Base-by-base conservation (phyloP, 2,113 vertebrate species). In the Dicentrarchus labrax region DNA sequence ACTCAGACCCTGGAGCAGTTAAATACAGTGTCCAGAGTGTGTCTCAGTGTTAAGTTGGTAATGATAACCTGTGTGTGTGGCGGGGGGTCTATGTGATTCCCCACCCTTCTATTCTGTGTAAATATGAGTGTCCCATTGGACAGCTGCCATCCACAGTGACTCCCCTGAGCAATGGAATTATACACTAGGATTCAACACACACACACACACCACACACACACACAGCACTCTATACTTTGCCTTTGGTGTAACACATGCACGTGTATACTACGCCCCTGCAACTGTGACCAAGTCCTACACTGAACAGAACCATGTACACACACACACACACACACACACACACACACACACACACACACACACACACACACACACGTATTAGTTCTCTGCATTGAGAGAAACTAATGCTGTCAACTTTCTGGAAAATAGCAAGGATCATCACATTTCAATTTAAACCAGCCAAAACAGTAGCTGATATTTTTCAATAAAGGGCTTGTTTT, bases 131-230 rank as follows among this genome's bases (percentile, higher is more conserved):
- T 77, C 47, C 24, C 59, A 5, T 50, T 72, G 79, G 84, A 83
- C 50, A 56, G 53, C 67, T 75, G 79, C 56, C 72, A 64, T 82
- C 72, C 56, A 16, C 19, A 16, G 47, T 45, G 39, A 75, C 50
- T 62, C 43, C 41, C 41, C 47, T 39, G 16, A 72, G 76, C 78
- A 79, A 76, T 79, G 43, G 22, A 67, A 81, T 86, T 78, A 79
- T 16, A 71, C 38, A 53, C 17, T 45, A 0, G 41, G 61, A 73
- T 36, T 30, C 2, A 0, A 11, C 57, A 39, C 38, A 30, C 38
- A 30, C 45, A 24, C 51, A 22, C 30, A 36, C 41, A 65, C 62
- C 51, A 22, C 30, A 36, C 41, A 65, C 62, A 50, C 41, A 50
- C 51, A 65, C 60, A 66, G 36, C 24, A 36, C 30, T 51, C 61